phyloP scores from a whole-genome alignment of 2,113 vertebrate genomes.

The Hylia prasina region DNA sequence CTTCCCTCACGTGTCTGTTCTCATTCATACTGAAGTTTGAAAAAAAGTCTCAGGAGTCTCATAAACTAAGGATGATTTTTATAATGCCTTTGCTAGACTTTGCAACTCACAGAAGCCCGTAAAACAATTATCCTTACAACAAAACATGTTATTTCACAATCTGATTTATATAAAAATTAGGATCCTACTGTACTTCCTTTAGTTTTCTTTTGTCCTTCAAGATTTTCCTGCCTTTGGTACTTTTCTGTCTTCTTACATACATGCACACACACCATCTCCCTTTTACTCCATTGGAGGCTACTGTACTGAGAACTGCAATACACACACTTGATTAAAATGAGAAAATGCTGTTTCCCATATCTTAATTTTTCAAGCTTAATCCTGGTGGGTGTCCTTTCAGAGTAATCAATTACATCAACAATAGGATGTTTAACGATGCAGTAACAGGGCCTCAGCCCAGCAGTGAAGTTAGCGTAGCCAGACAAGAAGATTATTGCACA shows the following conservation, averaged over 20 bases:
- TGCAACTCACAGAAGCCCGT: not conserved
- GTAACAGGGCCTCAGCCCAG: not conserved
- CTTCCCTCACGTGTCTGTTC: not conserved
- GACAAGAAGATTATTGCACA: not conserved
- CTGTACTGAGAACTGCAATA: not conserved
- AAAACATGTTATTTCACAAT: not conserved
- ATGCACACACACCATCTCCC: not conserved
- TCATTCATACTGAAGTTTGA: not conserved
- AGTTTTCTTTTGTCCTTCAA: not conserved
- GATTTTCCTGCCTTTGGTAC: not conserved
- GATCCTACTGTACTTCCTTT: not conserved
- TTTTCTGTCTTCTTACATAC: not conserved
- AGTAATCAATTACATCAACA: constrained; percentile 7
- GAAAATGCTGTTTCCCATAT: not conserved
- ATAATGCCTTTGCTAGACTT: not conserved
- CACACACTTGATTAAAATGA: not conserved
- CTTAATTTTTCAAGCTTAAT: not conserved
- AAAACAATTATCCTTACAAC: not conserved
- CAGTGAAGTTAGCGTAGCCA: not conserved
- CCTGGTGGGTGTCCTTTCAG: not conserved
- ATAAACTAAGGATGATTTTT: not conserved
- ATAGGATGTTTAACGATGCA: not conserved
- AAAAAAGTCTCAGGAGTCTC: not conserved
- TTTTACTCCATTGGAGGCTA: not conserved
- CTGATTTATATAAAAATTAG: not conserved